Evolutionary conservation across 1,140 invertebrate species (phyloP).

Genomic region (Drosophila sechellia): DNA sequence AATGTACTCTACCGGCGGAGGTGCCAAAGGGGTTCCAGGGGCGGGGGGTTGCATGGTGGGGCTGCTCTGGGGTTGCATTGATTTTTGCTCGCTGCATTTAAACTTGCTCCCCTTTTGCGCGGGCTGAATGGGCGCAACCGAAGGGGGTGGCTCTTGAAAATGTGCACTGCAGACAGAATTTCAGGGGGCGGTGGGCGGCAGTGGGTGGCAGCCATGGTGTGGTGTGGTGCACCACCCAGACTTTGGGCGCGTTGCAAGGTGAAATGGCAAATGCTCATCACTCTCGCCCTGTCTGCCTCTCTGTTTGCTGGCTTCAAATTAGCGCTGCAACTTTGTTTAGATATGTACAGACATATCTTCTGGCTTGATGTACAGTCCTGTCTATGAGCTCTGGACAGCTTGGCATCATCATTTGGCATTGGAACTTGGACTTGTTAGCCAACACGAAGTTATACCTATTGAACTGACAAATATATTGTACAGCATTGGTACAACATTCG

Average conservation of each 20-base stretch:
- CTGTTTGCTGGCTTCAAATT: conserved; percentile 65
- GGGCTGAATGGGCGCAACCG: not conserved
- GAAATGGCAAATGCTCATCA: conserved; percentile 59
- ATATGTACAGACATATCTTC: conserved; percentile 36
- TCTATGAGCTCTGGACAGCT: not conserved
- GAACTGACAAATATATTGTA: not conserved
- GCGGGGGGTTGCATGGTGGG: not conserved
- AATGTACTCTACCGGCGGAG: conserved; percentile 17
- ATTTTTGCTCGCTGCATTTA: conserved; percentile 83
- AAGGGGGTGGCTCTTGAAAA: conserved; percentile 56
- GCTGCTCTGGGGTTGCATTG: conserved; percentile 76
- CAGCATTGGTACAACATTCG: too few species aligned
- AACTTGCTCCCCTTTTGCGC: conserved; percentile 78
- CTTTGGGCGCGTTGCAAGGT: conserved; percentile 47
- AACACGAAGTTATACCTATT: not conserved
- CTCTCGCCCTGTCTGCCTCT: conserved; percentile 14
- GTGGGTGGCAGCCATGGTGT: not conserved
- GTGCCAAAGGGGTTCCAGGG: not conserved
- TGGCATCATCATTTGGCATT: not conserved
- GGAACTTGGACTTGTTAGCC: not conserved
- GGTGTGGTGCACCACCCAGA: not conserved
- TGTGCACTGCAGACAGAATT: conserved; percentile 80
- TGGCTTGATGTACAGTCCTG: conserved; percentile 28
- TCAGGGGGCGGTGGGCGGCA: conserved; percentile 11
- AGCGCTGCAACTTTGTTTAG: conserved; percentile 65